Evolutionary conservation across 2,888 invertebrate species (phyloP).

Genomic region (Patella pellucida): DNA sequence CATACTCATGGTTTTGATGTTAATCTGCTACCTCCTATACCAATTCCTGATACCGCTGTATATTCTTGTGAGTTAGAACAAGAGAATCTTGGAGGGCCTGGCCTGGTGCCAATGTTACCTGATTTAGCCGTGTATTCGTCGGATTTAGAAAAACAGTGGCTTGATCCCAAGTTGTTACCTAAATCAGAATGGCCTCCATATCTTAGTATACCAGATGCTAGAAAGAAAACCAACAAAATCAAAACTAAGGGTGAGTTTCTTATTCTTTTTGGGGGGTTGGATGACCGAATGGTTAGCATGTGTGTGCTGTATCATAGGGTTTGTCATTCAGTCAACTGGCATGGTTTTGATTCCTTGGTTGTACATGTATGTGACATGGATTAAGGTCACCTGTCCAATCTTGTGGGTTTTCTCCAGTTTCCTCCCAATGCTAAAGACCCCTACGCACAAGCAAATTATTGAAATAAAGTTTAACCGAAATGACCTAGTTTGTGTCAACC

Average conservation of each 20-base stretch:
- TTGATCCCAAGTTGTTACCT: slow-evolving; percentile 32
- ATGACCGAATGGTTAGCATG: too few species aligned
- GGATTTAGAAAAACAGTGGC: slow-evolving; percentile 67
- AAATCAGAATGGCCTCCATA: not conserved
- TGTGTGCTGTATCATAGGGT: too few species aligned
- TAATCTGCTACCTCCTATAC: not conserved
- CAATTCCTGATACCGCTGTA: not conserved
- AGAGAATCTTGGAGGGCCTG: slow-evolving; percentile 32
- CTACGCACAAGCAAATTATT: too few species aligned
- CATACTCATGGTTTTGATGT: slow-evolving; percentile 3
- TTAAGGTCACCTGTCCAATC: too few species aligned
- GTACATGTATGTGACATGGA: too few species aligned
- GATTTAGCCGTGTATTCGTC: slow-evolving; percentile 60
- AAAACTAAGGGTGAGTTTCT: slow-evolving; percentile 16
- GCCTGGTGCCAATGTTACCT: slow-evolving; percentile 45
- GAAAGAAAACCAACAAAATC: slow-evolving; percentile 17
- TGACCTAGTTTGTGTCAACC: too few species aligned
- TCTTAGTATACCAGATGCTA: slow-evolving; percentile 1
- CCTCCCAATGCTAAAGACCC: too few species aligned
- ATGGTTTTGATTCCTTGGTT: too few species aligned
- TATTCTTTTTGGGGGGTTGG: not conserved
- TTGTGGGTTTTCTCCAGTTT: too few species aligned
- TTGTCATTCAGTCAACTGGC: too few species aligned
- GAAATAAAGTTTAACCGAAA: too few species aligned
- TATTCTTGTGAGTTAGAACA: not conserved